Evolutionary conservation across 1,140 invertebrate genomes (phyloP).

Genomic region (Xylocopa sonorina): DNA sequence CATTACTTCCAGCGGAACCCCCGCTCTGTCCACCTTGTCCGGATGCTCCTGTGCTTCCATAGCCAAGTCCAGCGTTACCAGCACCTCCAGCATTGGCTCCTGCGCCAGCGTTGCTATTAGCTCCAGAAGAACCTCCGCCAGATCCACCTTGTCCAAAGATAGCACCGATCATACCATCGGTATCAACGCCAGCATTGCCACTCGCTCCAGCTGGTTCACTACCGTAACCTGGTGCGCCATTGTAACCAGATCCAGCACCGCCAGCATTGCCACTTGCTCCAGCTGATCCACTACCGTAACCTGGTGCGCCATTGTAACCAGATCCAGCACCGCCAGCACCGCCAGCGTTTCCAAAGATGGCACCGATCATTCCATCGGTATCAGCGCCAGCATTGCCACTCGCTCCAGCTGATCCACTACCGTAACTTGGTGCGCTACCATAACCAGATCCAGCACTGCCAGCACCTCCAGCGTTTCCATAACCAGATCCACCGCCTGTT

Average conservation of each 20-base stretch:
- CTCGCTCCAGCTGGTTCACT: no score
- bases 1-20: conserved; percentile 30
- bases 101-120: conserved; percentile 28
- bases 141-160: not conserved
- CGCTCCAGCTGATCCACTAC: no score
- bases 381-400: no score
- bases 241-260: not conserved
- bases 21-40: conserved; percentile 27
- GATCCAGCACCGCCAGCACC: no score
- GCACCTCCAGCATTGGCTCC: conserved; percentile 36
- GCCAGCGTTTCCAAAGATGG: not conserved
- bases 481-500: conserved; percentile 7
- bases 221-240: not conserved
- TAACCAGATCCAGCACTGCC: not conserved
- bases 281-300: not conserved
- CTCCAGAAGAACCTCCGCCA: no score
- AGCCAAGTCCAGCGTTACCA: not conserved
- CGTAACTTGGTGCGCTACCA: not conserved
- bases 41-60: not conserved
- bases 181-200: no score
- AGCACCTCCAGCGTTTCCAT: conserved; percentile 13
- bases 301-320: no score
- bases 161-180: not conserved
- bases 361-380: not conserved
- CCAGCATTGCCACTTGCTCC: conserved; percentile 1